phyloP scores from a whole-genome alignment of 2,888 invertebrate species.

The Lymantria monacha region DNA sequence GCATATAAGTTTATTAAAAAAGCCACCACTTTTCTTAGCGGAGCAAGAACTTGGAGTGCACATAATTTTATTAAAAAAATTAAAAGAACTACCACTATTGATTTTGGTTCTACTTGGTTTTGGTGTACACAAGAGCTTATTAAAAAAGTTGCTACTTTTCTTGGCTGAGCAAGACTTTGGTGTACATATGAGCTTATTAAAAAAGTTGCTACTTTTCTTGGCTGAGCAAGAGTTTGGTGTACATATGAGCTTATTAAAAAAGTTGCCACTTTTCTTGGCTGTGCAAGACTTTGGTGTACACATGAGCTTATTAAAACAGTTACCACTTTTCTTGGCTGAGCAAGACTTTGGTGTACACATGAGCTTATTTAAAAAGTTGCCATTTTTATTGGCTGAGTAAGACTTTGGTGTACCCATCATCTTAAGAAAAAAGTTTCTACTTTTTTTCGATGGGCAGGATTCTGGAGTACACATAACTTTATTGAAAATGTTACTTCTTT shows the following conservation, averaged over 20 bases:
- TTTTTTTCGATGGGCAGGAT: neutral
- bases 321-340: neutral
- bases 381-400: neutral
- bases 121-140: neutral
- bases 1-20: neutral
- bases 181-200: neutral
- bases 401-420: neutral
- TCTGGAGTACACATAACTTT: neutral
- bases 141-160: neutral
- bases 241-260: neutral
- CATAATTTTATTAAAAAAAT: too few species aligned
- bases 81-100: neutral
- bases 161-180: neutral
- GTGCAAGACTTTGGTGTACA: neutral
- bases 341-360: neutral
- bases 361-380: neutral
- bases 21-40: neutral
- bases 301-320: neutral
- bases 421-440: neutral
- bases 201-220: neutral
- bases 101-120: too few species aligned
- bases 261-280: neutral
- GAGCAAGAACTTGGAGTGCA: neutral
- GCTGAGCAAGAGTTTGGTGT: neutral
- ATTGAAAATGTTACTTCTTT: neutral